These are phyloP conservation scores for Cisticola juncidis DNA, from an alignment of 2,113 vertebrate species.

Conservation along the genomic window DNA sequence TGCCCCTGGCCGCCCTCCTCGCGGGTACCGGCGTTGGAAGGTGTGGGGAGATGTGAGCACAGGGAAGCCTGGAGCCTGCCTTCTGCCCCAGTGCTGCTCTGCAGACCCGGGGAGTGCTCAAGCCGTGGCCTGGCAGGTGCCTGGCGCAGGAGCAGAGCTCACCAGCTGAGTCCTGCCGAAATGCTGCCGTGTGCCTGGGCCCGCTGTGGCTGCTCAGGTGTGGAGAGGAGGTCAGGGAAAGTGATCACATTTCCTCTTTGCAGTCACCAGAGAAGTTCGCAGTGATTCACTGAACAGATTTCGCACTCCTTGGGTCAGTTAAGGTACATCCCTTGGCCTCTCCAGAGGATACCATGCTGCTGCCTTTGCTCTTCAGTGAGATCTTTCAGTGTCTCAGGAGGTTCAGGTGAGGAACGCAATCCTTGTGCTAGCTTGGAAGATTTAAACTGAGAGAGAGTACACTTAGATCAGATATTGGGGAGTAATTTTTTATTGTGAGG, in stretches of 20 bases:
- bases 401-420: neutral
- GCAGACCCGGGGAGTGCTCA: neutral
- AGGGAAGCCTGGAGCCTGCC: neutral
- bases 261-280: neutral
- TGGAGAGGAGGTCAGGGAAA: neutral
- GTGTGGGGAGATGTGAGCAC: neutral
- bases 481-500: neutral
- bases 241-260: neutral
- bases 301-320: neutral
- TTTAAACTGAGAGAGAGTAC: neutral
- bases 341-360: rapidly evolving
- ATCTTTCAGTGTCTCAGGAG: neutral
- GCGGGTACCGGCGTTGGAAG: rapidly evolving
- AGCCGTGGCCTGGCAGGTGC: neutral
- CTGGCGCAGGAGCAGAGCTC: rapidly evolving
- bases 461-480: neutral
- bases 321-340: neutral
- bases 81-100: neutral
- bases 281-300: neutral
- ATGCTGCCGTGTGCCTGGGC: rapidly evolving
- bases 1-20: neutral
- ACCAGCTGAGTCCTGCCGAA: rapidly evolving
- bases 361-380: neutral
- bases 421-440: neutral
- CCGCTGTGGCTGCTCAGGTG: neutral